A percentile compares a stretch with the other conserved stretches of the same genome.
Conservation (phyloP, 1,140 invertebrate genomes). For the Lordiphosa collinella region DNA sequence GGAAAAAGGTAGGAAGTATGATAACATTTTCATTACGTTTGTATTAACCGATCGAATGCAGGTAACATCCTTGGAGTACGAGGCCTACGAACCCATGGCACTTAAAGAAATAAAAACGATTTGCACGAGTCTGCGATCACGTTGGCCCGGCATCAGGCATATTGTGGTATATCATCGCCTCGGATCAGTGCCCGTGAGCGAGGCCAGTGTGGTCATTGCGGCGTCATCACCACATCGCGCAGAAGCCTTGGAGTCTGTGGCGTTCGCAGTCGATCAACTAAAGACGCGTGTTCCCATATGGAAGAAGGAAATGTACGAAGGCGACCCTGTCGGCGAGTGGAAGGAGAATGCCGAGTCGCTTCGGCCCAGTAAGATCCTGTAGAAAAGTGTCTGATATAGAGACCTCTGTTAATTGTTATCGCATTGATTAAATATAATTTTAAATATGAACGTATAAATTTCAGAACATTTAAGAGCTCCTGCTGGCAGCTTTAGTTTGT, state of each 20-base stretch:
- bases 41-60: conserved; percentile 52
- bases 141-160: conserved; percentile 87
- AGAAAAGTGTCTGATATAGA: conserved; percentile 2
- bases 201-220: conserved; percentile 94
- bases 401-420: conserved; percentile 14
- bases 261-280: conserved; percentile 91
- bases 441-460: conserved; percentile 23
- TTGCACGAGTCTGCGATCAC: conserved; percentile 85
- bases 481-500: conserved; percentile 46
- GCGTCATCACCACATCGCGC: conserved; percentile 92
- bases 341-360: conserved; percentile 90
- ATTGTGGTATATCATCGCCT: conserved; percentile 92
- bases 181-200: conserved; percentile 91
- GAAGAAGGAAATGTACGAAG: conserved; percentile 96
- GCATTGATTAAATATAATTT: conserved; percentile 7
- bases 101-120: conserved; percentile 90
- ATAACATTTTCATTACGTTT: neutral
- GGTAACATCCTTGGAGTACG: conserved; percentile 93
- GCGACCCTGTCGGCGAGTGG: conserved; percentile 82
- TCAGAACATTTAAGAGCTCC: conserved; percentile 15
- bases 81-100: conserved; percentile 96
- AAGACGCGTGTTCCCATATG: conserved; percentile 96
- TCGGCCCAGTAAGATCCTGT: conserved; percentile 81
- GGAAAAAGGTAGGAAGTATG: conserved; percentile 84
- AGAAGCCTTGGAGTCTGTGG: conserved; percentile 90